Conservation (phyloP, 2,113 vertebrate species). For the Chaenocephalus aceratus region DNA sequence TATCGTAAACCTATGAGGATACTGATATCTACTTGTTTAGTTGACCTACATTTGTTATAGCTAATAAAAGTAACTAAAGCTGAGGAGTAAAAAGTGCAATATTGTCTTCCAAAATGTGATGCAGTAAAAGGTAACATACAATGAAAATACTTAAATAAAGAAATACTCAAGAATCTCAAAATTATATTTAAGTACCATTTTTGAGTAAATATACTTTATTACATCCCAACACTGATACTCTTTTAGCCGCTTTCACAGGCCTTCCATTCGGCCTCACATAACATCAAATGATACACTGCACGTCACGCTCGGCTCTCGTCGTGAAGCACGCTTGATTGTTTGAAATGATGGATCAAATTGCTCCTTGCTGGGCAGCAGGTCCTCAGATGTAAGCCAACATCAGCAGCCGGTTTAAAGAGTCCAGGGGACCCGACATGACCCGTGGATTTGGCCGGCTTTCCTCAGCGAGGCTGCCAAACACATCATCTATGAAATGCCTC, state of each 20-base stretch:
- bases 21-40: no score
- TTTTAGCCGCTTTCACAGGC: not conserved
- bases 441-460: conserved; percentile 27
- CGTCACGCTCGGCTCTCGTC: conserved; percentile 26
- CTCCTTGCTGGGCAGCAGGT: conserved; percentile 32
- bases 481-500: conserved; percentile 35
- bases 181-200: no score
- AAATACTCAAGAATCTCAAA: no score
- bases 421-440: conserved; percentile 38
- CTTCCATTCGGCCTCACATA: conserved; percentile 4
- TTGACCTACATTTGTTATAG: no score
- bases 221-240: no score
- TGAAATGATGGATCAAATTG: conserved; percentile 38
- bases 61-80: no score
- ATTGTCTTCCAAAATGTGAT: no score
- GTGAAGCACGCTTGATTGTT: conserved; percentile 41
- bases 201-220: no score
- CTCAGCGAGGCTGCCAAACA: conserved; percentile 39
- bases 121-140: no score
- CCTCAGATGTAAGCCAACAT: conserved; percentile 24
- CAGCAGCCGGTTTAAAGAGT: conserved; percentile 27
- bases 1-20: no score
- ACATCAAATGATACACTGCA: conserved; percentile 5
- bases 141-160: no score
- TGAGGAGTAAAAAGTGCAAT: no score